Conservation (phyloP, 2,113 vertebrate genomes). For the Engystomops pustulosus region DNA sequence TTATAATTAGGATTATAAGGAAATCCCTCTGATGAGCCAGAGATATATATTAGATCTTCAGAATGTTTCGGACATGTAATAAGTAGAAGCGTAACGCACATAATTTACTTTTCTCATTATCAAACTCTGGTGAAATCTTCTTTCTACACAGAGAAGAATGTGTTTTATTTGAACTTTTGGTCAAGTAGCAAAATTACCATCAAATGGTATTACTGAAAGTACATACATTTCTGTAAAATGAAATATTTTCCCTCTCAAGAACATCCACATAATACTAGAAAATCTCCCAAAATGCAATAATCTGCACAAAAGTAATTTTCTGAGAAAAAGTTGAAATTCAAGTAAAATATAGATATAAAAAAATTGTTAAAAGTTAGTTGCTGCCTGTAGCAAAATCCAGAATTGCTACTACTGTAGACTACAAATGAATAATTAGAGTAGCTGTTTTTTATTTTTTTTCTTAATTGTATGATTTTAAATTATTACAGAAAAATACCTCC, state of each 20-base stretch:
- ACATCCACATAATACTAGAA: constrained; percentile 22
- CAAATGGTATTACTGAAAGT: constrained; percentile 13
- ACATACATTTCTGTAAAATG: not conserved
- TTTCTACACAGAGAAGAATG: constrained; percentile 1
- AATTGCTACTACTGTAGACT: too few species aligned
- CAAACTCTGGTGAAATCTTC: not conserved
- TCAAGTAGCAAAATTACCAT: constrained; percentile 27
- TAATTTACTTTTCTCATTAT: constrained; percentile 15
- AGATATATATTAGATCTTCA: not conserved
- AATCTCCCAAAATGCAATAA: constrained; percentile 17
- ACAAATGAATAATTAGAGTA: too few species aligned
- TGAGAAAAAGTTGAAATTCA: not conserved
- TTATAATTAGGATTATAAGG: not conserved
- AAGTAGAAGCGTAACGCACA: not conserved
- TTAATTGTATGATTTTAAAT: too few species aligned
- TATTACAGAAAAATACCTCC: too few species aligned
- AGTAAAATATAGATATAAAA: not conserved
- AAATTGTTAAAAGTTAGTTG: too few species aligned
- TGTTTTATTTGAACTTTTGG: constrained; percentile 31
- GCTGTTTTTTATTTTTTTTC: too few species aligned
- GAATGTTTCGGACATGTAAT: not conserved
- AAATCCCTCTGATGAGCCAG: not conserved
- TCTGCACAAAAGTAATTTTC: not conserved
- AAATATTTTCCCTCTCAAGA: not conserved
- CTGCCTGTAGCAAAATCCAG: not conserved